Evolutionary conservation across 1,140 invertebrate species (phyloP).

Genomic region (Metopolophium dirhodum): DNA sequence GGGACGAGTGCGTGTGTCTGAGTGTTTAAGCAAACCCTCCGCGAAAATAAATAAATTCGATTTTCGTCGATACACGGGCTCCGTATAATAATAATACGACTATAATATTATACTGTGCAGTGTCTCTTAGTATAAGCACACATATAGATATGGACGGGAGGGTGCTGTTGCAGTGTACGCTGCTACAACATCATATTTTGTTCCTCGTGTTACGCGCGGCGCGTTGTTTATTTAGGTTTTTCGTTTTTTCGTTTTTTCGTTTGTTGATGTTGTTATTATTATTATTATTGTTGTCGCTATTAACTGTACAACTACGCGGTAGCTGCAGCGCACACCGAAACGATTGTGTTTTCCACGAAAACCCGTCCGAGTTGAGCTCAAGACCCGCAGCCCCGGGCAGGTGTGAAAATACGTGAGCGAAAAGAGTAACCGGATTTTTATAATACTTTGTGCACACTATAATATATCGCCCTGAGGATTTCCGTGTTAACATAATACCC

Average conservation of each 20-base stretch:
- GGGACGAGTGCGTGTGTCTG: neutral
- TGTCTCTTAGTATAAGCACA: neutral
- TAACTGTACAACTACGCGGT: neutral
- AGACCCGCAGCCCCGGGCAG: neutral
- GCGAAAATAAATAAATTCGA: conserved; percentile 17
- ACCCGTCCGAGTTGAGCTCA: neutral
- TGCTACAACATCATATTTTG: neutral
- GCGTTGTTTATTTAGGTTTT: conserved; percentile 44
- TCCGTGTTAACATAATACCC: neutral
- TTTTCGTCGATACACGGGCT: neutral
- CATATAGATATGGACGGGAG: too few species aligned
- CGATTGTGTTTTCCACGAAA: neutral
- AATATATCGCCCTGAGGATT: too few species aligned
- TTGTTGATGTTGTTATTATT: neutral
- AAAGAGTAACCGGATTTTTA: neutral
- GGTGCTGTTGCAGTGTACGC: too few species aligned
- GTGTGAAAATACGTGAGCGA: conserved; percentile 2
- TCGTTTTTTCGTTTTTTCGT: neutral
- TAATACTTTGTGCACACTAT: neutral
- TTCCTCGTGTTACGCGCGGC: neutral
- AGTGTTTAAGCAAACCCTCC: neutral
- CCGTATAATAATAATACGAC: neutral
- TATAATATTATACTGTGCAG: neutral
- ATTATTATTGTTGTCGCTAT: neutral
- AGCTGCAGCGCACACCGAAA: neutral